Conservation (phyloP, 2,888 invertebrate genomes). For the Morpho deidamia region DNA sequence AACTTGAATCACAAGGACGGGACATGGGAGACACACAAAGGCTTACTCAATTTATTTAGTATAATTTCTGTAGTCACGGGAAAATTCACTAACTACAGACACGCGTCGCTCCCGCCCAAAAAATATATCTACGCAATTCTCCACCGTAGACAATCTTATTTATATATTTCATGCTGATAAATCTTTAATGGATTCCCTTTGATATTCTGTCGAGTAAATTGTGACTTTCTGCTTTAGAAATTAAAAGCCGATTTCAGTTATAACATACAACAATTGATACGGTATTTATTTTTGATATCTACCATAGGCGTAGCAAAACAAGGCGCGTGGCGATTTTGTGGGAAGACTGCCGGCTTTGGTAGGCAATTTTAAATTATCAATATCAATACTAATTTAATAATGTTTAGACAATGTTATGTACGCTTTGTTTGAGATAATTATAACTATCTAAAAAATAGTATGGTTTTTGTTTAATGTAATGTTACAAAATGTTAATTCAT, state of each 20-base stretch:
- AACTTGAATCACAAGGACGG: too few relatives aligned
- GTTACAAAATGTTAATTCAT: too few relatives aligned
- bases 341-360: constrained; percentile 42
- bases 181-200: constrained; percentile 30
- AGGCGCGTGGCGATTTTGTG: constrained; percentile 67
- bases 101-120: constrained; percentile 62
- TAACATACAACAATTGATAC: constrained; percentile 22
- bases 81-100: constrained; percentile 53
- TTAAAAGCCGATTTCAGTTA: constrained; percentile 16
- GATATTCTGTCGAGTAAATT: constrained; percentile 8
- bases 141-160: constrained; percentile 54
- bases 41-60: not conserved
- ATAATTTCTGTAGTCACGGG: constrained; percentile 54
- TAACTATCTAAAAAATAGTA: not conserved
- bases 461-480: too few relatives aligned
- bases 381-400: constrained; percentile 15
- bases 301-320: constrained; percentile 49
- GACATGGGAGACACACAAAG: not conserved
- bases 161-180: constrained; percentile 61
- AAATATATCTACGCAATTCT: constrained; percentile 53
- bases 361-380: constrained; percentile 12
- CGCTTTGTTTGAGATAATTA: not conserved
- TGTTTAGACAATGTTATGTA: not conserved
- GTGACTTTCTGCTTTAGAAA: not conserved
- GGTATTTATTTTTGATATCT: constrained; percentile 36